Percentiles rank a stretch among this genome's conserved stretches.
phyloP scores from a whole-genome alignment of 1,140 invertebrate species.

The Sycophaga agraensis region DNA sequence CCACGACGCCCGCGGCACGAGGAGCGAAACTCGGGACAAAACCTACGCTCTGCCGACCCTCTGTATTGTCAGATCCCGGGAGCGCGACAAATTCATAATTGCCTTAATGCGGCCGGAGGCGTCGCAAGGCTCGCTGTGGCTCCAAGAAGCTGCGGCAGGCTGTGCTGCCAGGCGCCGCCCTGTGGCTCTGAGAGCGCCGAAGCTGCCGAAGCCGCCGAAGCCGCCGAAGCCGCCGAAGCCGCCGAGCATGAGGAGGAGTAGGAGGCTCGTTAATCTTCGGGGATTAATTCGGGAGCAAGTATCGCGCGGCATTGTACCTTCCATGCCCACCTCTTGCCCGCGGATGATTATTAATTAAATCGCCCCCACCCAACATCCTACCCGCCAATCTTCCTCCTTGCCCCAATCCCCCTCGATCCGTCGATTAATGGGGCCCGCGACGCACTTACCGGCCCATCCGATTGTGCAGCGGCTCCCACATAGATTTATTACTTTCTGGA shows the following conservation, averaged over 20 bases:
- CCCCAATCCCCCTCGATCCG: no score
- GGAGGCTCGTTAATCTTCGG: slow-evolving; percentile 52
- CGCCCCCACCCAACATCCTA: slow-evolving; percentile 1
- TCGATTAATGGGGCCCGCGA: no score
- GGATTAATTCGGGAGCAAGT: slow-evolving; percentile 44
- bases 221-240: not conserved
- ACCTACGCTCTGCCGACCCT: slow-evolving; percentile 15
- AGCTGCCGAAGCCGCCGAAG: no score
- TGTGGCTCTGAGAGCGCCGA: no score
- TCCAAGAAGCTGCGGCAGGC: not conserved
- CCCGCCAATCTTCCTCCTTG: no score
- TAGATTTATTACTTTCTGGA: no score
- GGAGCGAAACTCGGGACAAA: no score
- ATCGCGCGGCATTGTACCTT: slow-evolving; percentile 42
- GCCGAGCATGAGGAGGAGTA: slow-evolving; percentile 18
- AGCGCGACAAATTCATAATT: slow-evolving; percentile 59
- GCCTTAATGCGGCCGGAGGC: slow-evolving; percentile 52
- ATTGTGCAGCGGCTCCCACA: no score
- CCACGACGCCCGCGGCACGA: no score
- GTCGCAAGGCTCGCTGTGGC: slow-evolving; percentile 15
- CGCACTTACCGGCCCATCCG: no score
- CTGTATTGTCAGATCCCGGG: slow-evolving; percentile 50
- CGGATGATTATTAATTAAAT: slow-evolving; percentile 53
- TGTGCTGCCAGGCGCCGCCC: no score
- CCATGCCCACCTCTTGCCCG: slow-evolving; percentile 29